A percentile compares a stretch with the other conserved stretches of the same genome.
Conservation (phyloP, 1,140 invertebrate genomes). For the Mizuhopecten yessoensis region DNA sequence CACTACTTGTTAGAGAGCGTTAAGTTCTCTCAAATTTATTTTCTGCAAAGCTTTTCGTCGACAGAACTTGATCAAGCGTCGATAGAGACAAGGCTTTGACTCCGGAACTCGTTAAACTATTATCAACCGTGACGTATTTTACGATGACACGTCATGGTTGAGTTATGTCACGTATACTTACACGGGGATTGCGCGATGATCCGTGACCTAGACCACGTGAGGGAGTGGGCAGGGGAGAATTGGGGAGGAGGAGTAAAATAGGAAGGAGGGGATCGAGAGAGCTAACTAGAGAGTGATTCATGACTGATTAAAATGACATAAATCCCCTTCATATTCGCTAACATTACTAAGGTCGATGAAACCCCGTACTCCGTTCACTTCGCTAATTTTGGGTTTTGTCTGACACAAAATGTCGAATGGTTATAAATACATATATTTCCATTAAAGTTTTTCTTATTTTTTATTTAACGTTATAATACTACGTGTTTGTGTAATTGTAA, state of each 20-base stretch:
- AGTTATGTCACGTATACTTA: slow-evolving; percentile 27
- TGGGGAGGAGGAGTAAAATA: neutral
- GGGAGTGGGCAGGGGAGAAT: neutral
- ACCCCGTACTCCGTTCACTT: neutral
- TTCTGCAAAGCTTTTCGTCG: slow-evolving; percentile 33
- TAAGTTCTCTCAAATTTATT: neutral
- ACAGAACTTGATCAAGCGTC: slow-evolving; percentile 29
- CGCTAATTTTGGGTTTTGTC: neutral
- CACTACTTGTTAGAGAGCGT: neutral
- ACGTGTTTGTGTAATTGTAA: neutral
- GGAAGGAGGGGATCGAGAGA: neutral
- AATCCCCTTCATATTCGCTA: neutral
- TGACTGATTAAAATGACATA: neutral
- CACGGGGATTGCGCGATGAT: slow-evolving; percentile 21
- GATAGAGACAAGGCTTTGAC: neutral
- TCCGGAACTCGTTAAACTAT: neutral
- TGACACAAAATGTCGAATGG: neutral
- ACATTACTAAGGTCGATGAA: neutral
- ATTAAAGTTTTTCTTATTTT: neutral
- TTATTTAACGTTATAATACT: too few species aligned
- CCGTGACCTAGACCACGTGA: neutral
- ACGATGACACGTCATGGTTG: slow-evolving; percentile 37
- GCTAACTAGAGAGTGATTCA: neutral
- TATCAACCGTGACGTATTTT: slow-evolving; percentile 38
- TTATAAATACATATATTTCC: slow-evolving; percentile 36